Evolutionary conservation across 92 coral and sea anemone genomes (phyloP), one percentile per base, ranked within the genome.

Genomic region (Virgularia gustaviana): DNA sequence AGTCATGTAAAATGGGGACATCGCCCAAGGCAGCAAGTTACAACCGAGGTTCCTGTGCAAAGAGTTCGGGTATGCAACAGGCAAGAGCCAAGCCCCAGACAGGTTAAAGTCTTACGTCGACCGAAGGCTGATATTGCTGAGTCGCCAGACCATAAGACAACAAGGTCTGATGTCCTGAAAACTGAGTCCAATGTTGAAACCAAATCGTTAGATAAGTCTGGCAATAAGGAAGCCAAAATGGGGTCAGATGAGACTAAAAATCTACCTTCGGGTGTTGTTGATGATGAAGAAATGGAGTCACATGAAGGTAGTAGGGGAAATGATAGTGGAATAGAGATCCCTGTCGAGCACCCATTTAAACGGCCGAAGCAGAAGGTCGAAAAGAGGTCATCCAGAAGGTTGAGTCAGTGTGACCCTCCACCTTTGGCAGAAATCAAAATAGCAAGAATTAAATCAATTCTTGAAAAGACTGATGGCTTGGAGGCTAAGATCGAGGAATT

Each of bases 401-500:
- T 68, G 41, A 68, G 75, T 49, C 75, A 68, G 24, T 68, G 75
- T 20, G 75, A 68, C 24, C 75, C 75, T 0, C 75, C 75, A 9
- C 35, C 61, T 24, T 61, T 31, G 32, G 37, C 61, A 32, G 75
- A 68, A 16, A 68, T 68, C 47, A 60, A 76, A 58, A 73, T 88
- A 59, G 59, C 82, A 20, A 62, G 76, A 45, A 84, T 84, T 24
- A 65, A 73, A 70, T 47, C 66, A 3, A 85, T 85, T 9, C 65
- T 74, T 23, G 53, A 75, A 44, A 71, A 59, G 49, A 67, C 78
- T 3, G 76, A 82, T 19, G 65, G 56, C 24, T 49, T 79, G 4
- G 77, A 65, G 12, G 72, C 44, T 6, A 65, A 79, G 39, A 89
- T 88, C 3, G 58, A 36, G 25, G 86, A 61, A 20, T 88, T 88